phyloP scores from a whole-genome alignment of 92 coral and sea anemone species.

The Phenganax subtilis region DNA sequence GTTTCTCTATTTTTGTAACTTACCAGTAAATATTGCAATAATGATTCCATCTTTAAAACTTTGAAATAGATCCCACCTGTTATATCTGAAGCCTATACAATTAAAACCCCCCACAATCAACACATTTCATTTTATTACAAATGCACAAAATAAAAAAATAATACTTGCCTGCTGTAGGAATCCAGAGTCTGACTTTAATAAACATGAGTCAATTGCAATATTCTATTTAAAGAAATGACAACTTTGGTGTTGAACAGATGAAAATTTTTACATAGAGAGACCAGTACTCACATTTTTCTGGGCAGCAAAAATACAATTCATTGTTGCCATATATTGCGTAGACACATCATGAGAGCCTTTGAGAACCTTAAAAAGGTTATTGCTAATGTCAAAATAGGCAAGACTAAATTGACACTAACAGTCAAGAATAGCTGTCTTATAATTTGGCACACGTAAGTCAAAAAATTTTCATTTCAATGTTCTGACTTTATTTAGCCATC shows the following conservation, averaged over 20 bases:
- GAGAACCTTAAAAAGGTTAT: conserved; percentile 49
- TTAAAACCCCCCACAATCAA: not conserved
- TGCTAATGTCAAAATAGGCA: not conserved
- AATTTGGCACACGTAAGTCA: too few relatives aligned
- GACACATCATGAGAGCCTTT: conserved; percentile 90
- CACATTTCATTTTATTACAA: not conserved
- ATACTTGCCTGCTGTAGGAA: conserved; percentile 81
- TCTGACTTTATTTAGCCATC: too few relatives aligned
- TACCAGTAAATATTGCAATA: conserved; percentile 85
- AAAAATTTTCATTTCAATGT: too few relatives aligned
- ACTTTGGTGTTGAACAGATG: too few relatives aligned
- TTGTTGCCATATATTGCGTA: conserved; percentile 83
- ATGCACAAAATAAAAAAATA: not conserved
- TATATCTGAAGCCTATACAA: conserved; percentile 85
- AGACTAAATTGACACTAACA: not conserved
- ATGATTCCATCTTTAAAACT: conserved; percentile 71
- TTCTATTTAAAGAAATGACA: conserved; percentile 51
- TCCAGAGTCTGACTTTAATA: conserved; percentile 78
- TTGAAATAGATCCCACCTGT: conserved; percentile 87
- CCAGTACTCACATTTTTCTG: conserved; percentile 80
- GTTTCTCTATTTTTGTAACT: not conserved
- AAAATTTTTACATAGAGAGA: too few relatives aligned
- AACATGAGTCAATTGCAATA: conserved; percentile 83
- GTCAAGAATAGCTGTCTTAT: too few relatives aligned
- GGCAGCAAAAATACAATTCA: conserved; percentile 97